These are phyloP conservation scores for Anodontia alba DNA, from an alignment of 2,888 invertebrate species.

Conservation along the genomic window DNA sequence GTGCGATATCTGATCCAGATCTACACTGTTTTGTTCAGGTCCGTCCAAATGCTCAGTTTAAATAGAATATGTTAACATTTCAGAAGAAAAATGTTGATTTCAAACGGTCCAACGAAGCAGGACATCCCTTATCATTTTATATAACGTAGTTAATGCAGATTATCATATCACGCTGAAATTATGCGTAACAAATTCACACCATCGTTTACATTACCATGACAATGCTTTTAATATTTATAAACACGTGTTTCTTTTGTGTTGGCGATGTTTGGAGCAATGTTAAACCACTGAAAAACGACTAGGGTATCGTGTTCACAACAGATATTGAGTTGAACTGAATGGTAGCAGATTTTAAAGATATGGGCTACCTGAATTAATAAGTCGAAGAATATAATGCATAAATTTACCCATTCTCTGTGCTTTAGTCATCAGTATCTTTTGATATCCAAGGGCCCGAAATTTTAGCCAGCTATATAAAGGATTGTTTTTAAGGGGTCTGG, in stretches of 20 bases:
- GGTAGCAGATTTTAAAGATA: slow-evolving; percentile 14
- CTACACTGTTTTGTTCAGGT: too few relatives aligned
- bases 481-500: too few relatives aligned
- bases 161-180: slow-evolving; percentile 10
- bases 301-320: not conserved
- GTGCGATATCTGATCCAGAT: too few relatives aligned
- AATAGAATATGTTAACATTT: too few relatives aligned
- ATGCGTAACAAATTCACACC: slow-evolving; percentile 18
- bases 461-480: too few relatives aligned
- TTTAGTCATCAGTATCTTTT: not conserved
- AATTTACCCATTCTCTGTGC: not conserved
- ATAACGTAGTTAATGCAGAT: slow-evolving; percentile 1
- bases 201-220: slow-evolving; percentile 18
- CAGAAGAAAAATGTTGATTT: too few relatives aligned
- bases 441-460: too few relatives aligned
- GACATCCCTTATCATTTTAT: too few relatives aligned
- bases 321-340: slow-evolving; percentile 1
- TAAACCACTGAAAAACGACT: slow-evolving; percentile 11
- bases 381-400: not conserved
- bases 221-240: slow-evolving; percentile 24
- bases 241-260: slow-evolving; percentile 20
- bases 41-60: too few relatives aligned
- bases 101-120: too few relatives aligned
- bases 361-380: slow-evolving; percentile 13
- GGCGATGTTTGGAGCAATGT: not conserved